A percentile compares a stretch with the other conserved stretches of the same genome.
Evolutionary conservation across 2,888 invertebrate species (phyloP).

Genomic region (Lottia gigantea): DNA sequence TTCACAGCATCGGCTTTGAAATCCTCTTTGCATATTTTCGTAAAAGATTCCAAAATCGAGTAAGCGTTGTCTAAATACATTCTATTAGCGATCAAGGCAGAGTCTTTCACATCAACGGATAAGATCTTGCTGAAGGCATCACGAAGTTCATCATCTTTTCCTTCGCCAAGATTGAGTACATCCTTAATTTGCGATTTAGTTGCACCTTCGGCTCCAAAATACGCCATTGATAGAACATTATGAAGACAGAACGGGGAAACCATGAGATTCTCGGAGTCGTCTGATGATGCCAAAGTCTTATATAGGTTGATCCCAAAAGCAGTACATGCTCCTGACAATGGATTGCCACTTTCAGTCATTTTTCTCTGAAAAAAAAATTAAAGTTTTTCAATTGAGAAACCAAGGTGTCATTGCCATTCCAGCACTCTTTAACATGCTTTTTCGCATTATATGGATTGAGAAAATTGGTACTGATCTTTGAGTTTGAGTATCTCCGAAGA

Average conservation of each 20-base stretch:
- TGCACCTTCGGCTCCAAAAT: background rate
- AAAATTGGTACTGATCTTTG: no score
- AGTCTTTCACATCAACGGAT: background rate
- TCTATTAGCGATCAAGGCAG: background rate
- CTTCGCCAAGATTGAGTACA: background rate
- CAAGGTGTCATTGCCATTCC: no score
- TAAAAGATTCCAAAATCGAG: background rate
- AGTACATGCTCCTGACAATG: background rate
- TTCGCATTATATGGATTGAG: no score
- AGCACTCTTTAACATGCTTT: no score
- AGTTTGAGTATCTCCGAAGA: no score
- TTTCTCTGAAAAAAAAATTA: background rate
- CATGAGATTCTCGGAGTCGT: background rate
- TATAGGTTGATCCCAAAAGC: background rate
- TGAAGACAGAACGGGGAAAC: background rate
- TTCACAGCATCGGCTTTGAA: conserved; percentile 1
- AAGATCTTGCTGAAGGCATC: background rate
- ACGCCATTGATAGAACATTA: background rate
- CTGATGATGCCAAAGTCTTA: background rate
- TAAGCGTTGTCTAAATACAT: background rate
- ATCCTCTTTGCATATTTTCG: background rate
- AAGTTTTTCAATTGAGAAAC: no score
- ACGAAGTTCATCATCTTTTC: background rate
- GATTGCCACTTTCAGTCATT: background rate
- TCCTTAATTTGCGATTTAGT: background rate